Conservation (phyloP, 2,888 invertebrate genomes). For the Tinea trinotella region DNA sequence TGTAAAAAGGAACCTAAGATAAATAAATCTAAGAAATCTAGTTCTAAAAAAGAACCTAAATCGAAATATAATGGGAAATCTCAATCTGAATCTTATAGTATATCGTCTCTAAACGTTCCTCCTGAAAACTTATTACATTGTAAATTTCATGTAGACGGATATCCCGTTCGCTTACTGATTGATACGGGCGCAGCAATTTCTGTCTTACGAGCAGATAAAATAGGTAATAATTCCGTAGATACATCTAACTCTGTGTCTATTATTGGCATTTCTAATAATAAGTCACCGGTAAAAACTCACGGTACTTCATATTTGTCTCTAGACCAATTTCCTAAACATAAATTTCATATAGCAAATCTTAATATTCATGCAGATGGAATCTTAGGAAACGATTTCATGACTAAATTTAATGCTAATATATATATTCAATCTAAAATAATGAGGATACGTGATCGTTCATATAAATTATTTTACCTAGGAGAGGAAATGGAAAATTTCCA, state of each 20-base stretch:
- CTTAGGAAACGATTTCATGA: constrained; percentile 31
- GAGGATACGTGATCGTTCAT: constrained; percentile 22
- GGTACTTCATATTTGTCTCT: constrained; percentile 27
- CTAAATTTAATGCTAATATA: constrained; percentile 28
- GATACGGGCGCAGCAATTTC: constrained; percentile 30
- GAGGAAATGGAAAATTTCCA: constrained; percentile 19
- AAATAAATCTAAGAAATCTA: constrained; percentile 15
- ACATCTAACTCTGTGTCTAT: constrained; percentile 26
- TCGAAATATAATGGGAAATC: constrained; percentile 16
- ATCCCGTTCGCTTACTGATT: constrained; percentile 25
- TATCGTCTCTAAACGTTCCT: constrained; percentile 29
- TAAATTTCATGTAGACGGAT: constrained; percentile 26
- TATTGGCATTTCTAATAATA: constrained; percentile 27
- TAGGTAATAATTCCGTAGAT: constrained; percentile 24
- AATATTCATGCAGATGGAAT: constrained; percentile 29
- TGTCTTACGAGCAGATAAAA: constrained; percentile 25
- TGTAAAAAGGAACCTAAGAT: no score
- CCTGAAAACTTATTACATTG: constrained; percentile 29
- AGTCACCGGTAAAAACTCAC: constrained; percentile 24
- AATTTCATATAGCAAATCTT: constrained; percentile 28
- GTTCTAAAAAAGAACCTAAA: constrained; percentile 21
- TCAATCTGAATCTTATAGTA: constrained; percentile 22
- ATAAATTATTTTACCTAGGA: constrained; percentile 24
- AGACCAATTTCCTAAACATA: constrained; percentile 26
- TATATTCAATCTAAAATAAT: constrained; percentile 30